A percentile compares a stretch with the other conserved stretches of the same genome.
These are phyloP conservation scores for Hassar affinis DNA, from an alignment of 2,113 vertebrate genomes.

Conservation along the genomic window DNA sequence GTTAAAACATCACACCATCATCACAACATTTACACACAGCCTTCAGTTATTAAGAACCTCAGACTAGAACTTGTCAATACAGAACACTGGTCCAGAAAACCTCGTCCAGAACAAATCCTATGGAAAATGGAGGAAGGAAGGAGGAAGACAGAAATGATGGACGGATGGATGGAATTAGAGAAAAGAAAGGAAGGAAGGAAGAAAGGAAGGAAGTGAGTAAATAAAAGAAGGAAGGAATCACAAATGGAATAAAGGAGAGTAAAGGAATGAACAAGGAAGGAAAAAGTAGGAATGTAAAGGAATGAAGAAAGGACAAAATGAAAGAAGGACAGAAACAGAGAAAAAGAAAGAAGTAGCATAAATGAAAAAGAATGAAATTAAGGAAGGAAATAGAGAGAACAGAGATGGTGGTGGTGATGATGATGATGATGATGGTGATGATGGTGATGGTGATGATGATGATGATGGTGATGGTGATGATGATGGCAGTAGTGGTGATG, in stretches of 20 bases:
- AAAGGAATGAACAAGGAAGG: background rate
- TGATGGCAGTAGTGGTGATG: no score
- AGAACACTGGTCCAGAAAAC: background rate
- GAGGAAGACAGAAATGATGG: background rate
- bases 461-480: background rate
- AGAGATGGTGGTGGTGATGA: background rate
- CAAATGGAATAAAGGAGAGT: background rate
- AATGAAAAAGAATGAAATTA: background rate
- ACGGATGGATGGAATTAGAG: no score
- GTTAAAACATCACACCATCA: conserved; percentile 11
- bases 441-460: background rate
- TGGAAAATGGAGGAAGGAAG: background rate
- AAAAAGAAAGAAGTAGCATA: no score
- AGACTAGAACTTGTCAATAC: background rate
- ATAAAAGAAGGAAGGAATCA: no score
- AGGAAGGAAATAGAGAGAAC: background rate
- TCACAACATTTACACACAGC: background rate
- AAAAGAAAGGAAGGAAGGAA: no score
- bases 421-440: background rate
- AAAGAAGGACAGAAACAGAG: background rate
- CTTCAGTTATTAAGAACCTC: background rate
- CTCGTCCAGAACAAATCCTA: background rate
- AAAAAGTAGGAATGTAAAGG: background rate
- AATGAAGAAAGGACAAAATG: background rate
- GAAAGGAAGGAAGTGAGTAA: background rate